Evolutionary conservation across 2,888 invertebrate genomes (phyloP), one percentile per base, ranked within the genome.

Genomic region (Volucella bombylans): DNA sequence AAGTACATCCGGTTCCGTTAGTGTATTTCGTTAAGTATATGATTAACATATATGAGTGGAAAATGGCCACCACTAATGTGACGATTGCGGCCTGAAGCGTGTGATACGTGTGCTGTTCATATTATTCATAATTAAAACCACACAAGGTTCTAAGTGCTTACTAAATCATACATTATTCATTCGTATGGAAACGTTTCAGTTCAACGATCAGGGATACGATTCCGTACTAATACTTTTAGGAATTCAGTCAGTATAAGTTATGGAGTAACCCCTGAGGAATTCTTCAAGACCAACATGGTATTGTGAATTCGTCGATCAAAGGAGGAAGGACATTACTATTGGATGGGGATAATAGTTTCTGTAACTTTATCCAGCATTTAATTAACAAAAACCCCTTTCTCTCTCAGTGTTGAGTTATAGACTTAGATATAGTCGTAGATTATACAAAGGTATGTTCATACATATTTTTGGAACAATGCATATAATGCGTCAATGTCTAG

Each of bases 1-100:
- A 83, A 83, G 83, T 38, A 85, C 85, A 72, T 85, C 76, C 76
- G 81, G 71, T 64, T 81, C 49, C 45, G 59, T 80, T 79, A 61
- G 49, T 49, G 67, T 49, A 39, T 65, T 31, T 59, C 43, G 12
- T 62, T 14, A 52, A 59, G 18, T 14, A 57, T 54, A 77, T 62
- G 72, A 57, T 72, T 65, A 18, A 18, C 18, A 18, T 18, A 67
- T 65, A 62, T 54, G 61, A 68, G 45, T 61, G 50, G 49, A 54
- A 62, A 39, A 54, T 54, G 61, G 54, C 52, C 50, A 39, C 41
- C 43, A 52, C 0, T 31, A 50, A 31, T 55, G 69, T 55, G 43
- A 45, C 14, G 68, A 50, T 8, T n/a, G 38, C 15, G 52, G 52
- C 45, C 23, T 23, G 59, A 68, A 77, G 77, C 62, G 61, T 61